phyloP scores from a whole-genome alignment of 2,797 vertebrate genomes.

The Tamandua tetradactyla region DNA sequence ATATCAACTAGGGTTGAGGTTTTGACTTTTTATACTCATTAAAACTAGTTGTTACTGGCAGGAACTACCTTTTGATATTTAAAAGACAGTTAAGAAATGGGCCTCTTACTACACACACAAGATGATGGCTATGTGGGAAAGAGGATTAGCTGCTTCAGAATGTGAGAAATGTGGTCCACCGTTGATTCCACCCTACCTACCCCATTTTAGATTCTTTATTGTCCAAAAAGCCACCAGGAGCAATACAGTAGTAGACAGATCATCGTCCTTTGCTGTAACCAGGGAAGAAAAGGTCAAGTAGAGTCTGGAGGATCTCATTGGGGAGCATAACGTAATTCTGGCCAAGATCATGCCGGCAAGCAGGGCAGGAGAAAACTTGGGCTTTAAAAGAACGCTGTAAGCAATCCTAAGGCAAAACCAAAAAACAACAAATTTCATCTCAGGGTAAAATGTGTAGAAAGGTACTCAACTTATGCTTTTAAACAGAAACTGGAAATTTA shows the following conservation, averaged over 20 bases:
- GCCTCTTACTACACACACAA: constrained; percentile 85
- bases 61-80: constrained; percentile 86
- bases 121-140: constrained; percentile 84
- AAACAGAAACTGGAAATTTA: constrained; percentile 20
- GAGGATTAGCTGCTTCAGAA: constrained; percentile 87
- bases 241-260: constrained; percentile 81
- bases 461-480: background rate
- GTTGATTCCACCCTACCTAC: constrained; percentile 72
- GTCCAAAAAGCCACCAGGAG: constrained; percentile 82
- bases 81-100: constrained; percentile 85
- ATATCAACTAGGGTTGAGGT: constrained; percentile 84
- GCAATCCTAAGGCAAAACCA: constrained; percentile 89
- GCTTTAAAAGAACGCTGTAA: constrained; percentile 98
- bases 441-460: background rate
- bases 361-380: constrained; percentile 97
- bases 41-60: constrained; percentile 82
- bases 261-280: constrained; percentile 99
- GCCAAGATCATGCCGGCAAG: constrained; percentile 97
- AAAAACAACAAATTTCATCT: constrained; percentile 5
- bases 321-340: constrained; percentile 95
- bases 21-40: constrained; percentile 70
- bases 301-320: constrained; percentile 95
- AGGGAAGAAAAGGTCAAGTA: constrained; percentile 99
- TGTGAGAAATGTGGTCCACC: constrained; percentile 84
- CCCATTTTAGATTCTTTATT: constrained; percentile 75